phyloP scores from a whole-genome alignment of 1,140 invertebrate genomes.

The Magallana gigas region DNA sequence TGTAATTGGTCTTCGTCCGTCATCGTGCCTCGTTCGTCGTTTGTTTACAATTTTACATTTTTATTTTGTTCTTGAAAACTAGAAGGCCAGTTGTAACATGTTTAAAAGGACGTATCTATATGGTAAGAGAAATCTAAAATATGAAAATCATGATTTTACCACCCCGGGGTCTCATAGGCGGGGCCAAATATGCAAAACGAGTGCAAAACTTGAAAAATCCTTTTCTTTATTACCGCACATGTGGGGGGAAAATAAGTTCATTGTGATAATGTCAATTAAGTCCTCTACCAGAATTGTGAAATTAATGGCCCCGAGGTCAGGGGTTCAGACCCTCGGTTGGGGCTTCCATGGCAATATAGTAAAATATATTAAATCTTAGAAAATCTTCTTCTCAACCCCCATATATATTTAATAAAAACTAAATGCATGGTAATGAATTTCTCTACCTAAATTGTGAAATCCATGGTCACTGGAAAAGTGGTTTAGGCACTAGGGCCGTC shows the following conservation, averaged over 20 bases:
- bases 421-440: not conserved
- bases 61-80: too few species aligned
- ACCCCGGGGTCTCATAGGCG: too few species aligned
- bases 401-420: not conserved
- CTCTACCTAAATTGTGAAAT: not conserved
- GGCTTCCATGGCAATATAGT: not conserved
- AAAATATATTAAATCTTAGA: not conserved
- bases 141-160: too few species aligned
- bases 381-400: not conserved
- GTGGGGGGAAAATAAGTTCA: not conserved
- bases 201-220: not conserved
- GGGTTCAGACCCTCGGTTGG: not conserved
- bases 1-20: too few species aligned
- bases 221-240: not conserved
- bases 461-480: not conserved
- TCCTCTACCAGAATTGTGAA: not conserved
- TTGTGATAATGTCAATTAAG: not conserved
- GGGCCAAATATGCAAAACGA: too few species aligned
- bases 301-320: not conserved
- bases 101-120: too few species aligned
- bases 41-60: too few species aligned
- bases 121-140: too few species aligned
- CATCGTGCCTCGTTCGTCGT: too few species aligned
- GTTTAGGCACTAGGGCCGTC: not conserved
- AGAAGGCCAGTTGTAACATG: too few species aligned